Evolutionary conservation across 2,113 vertebrate genomes (phyloP), one percentile per base, ranked within the genome.

Genomic region (Aspiorhynchus laticeps): DNA sequence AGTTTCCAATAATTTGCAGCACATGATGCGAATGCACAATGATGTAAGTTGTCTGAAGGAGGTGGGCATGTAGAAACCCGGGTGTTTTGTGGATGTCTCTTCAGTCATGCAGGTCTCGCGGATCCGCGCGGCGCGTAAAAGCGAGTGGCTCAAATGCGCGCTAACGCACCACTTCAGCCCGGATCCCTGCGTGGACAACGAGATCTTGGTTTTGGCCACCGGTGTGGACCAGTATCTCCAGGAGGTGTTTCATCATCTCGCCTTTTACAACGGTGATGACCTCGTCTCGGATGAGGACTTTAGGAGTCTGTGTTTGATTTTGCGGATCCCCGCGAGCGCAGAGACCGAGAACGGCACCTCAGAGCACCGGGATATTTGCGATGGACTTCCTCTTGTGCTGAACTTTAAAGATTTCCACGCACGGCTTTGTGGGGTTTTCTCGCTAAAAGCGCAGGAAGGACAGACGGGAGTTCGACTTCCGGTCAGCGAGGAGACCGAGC

Each of bases 221-320:
- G 95, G 95, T 0, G 92, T 95, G 43, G 95, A 96, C 82, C 95
- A 96, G 31, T 96, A 96, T 78, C 87, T 96, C 38, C 95, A 96
- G 87, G 95, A 96, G 90, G 93, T 95, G 38, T 96, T 96, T 87
- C 95, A 96, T 86, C 95, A 96, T 87, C 90, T 96, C 75, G 91
- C 92, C 2, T 89, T 89, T 61, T 65, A 92, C 53, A 90, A 88
- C 85, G 89, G 67, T 26, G 91, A 94, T 1, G 93, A 94, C 0
- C 80, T 91, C 5, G 88, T 96, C 80, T 93, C 92, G 1, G 92
- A 88, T 7, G 92, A 93, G 90, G 95, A 96, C 28, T 96, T 96
- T 88, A 61, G 65, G 4, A 83, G 91, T 15, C 92, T 96, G 6
- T 96, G 95, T 89, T 87, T 89, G 4, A 92, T 94, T 21, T 88